A percentile compares a stretch with the other conserved stretches of the same genome.
These are phyloP conservation scores for Calonectris borealis DNA, from an alignment of 2,113 vertebrate species.

Conservation along the genomic window DNA sequence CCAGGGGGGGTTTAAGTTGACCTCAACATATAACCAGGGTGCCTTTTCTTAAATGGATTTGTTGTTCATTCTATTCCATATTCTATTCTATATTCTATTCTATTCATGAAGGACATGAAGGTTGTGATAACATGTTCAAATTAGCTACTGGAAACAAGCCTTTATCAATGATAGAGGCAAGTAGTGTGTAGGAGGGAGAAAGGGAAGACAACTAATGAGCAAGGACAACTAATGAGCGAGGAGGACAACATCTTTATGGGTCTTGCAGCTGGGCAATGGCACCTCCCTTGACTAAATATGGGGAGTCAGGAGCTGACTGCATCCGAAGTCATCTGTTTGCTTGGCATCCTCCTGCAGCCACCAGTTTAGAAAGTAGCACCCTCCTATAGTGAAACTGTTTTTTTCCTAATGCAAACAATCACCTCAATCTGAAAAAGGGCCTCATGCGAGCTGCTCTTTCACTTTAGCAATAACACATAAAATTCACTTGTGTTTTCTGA, in stretches of 20 bases:
- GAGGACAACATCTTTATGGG: background rate
- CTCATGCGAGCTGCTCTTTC: background rate
- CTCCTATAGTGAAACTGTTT: background rate
- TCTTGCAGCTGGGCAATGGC: background rate
- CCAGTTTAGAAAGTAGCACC: background rate
- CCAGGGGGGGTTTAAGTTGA: background rate
- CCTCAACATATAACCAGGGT: background rate
- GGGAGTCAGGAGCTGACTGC: background rate
- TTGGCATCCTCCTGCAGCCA: background rate
- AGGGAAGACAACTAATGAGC: background rate
- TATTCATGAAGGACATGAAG: background rate
- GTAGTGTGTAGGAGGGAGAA: background rate
- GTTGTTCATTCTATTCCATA: background rate
- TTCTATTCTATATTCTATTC: background rate
- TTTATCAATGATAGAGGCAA: background rate
- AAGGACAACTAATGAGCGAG: background rate
- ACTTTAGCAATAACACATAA: background rate
- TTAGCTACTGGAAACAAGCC: background rate
- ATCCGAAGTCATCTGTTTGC: background rate
- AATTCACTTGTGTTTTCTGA: background rate
- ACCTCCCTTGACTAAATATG: background rate
- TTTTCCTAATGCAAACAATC: background rate
- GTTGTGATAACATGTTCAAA: background rate
- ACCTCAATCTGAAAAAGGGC: background rate
- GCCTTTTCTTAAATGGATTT: background rate